Conservation (phyloP, 2,888 invertebrate genomes). For the Macrosiphum euphorbiae region DNA sequence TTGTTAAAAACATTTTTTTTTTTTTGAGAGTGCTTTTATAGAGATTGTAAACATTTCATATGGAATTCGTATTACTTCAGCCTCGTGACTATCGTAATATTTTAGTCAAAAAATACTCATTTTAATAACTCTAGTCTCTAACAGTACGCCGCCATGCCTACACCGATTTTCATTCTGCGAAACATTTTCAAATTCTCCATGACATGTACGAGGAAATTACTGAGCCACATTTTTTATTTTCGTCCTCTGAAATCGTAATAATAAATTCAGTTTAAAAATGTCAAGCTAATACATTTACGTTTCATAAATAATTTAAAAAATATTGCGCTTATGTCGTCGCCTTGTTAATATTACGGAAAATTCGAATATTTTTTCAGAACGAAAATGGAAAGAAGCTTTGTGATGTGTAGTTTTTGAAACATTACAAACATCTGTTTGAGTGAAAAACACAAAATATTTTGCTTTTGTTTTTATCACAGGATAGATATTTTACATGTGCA, state of each 20-base stretch:
- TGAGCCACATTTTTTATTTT: not conserved
- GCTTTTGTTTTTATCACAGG: not conserved
- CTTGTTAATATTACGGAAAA: not conserved
- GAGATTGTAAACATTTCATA: not conserved
- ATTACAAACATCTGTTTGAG: not conserved
- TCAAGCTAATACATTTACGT: not conserved
- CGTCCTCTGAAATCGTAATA: not conserved
- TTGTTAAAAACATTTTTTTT: not conserved
- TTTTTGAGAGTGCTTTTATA: not conserved
- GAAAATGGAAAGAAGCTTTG: not conserved
- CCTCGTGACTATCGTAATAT: not conserved
- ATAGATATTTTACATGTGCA: no score
- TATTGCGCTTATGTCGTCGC: not conserved
- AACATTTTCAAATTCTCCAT: not conserved
- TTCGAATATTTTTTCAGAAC: not conserved
- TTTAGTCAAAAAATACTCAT: not conserved
- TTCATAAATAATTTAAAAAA: not conserved
- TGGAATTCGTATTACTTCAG: not conserved
- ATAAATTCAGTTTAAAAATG: not conserved
- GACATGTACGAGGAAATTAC: not conserved
- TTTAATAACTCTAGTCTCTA: not conserved
- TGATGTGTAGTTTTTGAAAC: not conserved
- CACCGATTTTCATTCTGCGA: not conserved
- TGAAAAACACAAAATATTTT: not conserved
- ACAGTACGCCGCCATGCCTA: not conserved